Percentiles rank a stretch among this genome's conserved stretches.
phyloP scores from a whole-genome alignment of 2,888 invertebrate species.

The Brachycybe producta region DNA sequence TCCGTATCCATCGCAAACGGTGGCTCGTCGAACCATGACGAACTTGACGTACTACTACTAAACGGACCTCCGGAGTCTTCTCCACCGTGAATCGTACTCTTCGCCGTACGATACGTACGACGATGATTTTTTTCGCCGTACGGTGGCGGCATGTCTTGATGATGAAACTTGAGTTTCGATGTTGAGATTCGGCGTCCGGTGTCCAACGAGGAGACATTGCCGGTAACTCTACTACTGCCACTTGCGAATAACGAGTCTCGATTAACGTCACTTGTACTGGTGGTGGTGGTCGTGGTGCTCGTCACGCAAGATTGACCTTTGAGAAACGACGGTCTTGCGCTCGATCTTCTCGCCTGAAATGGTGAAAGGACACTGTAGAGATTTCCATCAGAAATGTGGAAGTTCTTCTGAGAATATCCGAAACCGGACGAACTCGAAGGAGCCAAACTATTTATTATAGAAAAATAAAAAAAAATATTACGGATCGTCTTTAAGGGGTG shows the following conservation, averaged over 20 bases:
- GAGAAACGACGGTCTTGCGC: slow-evolving; percentile 18
- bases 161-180: slow-evolving; percentile 65
- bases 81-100: too few species aligned
- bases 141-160: slow-evolving; percentile 38
- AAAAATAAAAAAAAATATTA: too few species aligned
- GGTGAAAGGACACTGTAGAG: slow-evolving; percentile 27
- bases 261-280: background rate
- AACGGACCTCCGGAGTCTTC: too few species aligned
- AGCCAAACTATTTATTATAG: too few species aligned
- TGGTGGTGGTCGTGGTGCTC: slow-evolving; percentile 1
- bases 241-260: background rate
- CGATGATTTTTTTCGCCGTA: slow-evolving; percentile 8
- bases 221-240: background rate
- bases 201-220: background rate
- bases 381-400: slow-evolving; percentile 27
- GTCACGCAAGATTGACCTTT: slow-evolving; percentile 13
- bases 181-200: background rate
- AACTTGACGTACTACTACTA: background rate
- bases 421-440: slow-evolving; percentile 15
- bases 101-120: too few species aligned
- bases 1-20: background rate
- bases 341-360: slow-evolving; percentile 22
- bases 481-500: too few species aligned
- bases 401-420: slow-evolving; percentile 26
- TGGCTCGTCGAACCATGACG: background rate